Evolutionary conservation across 2,888 invertebrate species (phyloP), one percentile per base, ranked within the genome.

Genomic region (Polymixis lichenea): DNA sequence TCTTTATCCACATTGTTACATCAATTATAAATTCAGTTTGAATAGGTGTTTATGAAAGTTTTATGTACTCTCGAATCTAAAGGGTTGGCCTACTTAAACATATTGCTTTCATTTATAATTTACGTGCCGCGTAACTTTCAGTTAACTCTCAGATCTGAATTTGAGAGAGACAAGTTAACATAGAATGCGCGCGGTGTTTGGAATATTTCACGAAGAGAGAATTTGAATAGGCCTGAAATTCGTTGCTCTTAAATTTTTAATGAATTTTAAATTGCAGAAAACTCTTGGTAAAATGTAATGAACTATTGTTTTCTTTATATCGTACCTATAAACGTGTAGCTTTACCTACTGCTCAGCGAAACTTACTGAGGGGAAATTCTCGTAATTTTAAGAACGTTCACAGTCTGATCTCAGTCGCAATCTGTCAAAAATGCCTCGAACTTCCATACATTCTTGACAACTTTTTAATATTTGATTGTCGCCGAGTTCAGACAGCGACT

Each of bases 41-140:
- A 80, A 73, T 65, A 69, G 79, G 80, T 86, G 84, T 85, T 87
- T 84, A 77, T 81, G 75, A 70, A 88, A 90, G 84, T 88, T 88
- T 81, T 80, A 84, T 75, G 82, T 83, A 79, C 84, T 83, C 77
- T 58, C 69, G 73, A 78, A 85, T 82, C 79, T 79, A 70, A 78
- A 78, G 82, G 81, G 76, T 78, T 72, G 73, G 56, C 75, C 62
- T 83, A 86, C 85, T 84, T 76, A 85, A 86, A 89, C 86, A 88
- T 84, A 90, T 89, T 85, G 86, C 86, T 81, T 88, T 86, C 87
- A 88, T 91, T 86, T 87, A 89, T 87, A 86, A 89, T 91, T 85
- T 83, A 89, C 83, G 82, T 77, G 80, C 56, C 65, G 58, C 32
- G 77, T 80, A 82, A 87, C 85, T 86, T 89, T 80, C 43, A 43